Evolutionary conservation across 2,888 invertebrate genomes (phyloP), one percentile per base, ranked within the genome.

Genomic region (Villa cingulata): DNA sequence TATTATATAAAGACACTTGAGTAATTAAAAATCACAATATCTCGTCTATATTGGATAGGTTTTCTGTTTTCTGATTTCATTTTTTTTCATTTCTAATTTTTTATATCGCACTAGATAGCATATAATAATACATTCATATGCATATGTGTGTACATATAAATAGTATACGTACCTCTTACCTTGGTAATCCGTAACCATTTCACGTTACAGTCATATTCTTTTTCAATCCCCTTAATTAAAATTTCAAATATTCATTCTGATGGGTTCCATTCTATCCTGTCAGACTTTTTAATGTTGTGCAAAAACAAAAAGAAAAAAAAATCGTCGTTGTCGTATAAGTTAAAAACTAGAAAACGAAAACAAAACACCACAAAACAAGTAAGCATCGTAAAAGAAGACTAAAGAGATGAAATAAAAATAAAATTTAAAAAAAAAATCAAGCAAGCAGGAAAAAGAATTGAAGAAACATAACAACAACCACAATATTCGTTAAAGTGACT

Each of bases 1-100:
- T 6, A 27, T 6, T 27, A 32, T 32, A 32, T 32, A 20, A 36
- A 41, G 40, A 40, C 45, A 46, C 45, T 46, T 41, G 40, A 46
- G 45, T 46, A 46, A 46, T 46, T 46, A 46, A 46, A 46, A 46
- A 46, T 46, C 45, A 46, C 41, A 46, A 46, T 46, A 41, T 46
- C n/a, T 41, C 32, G 32, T 40, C 18, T 45, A 32, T 39, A 40
- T 37, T 32, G 39, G 40, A 45, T n/a, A n/a, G n/a, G n/a, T n/a
- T n/a, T n/a, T n/a, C n/a, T n/a, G n/a, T n/a, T 7, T 23, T 23
- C 7, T 23, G 4, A 23, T 23, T 23, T 23, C 7, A 23, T 23
- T 23, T 23, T 23, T 32, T 32, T 32, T 32, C 12, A 32, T 32
- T 12, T 5, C 4, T 9, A 32, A 27, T 27, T 27, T 32, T 29